Base-by-base conservation (phyloP, 2,888 invertebrate species). In the Diarsia rubi region DNA sequence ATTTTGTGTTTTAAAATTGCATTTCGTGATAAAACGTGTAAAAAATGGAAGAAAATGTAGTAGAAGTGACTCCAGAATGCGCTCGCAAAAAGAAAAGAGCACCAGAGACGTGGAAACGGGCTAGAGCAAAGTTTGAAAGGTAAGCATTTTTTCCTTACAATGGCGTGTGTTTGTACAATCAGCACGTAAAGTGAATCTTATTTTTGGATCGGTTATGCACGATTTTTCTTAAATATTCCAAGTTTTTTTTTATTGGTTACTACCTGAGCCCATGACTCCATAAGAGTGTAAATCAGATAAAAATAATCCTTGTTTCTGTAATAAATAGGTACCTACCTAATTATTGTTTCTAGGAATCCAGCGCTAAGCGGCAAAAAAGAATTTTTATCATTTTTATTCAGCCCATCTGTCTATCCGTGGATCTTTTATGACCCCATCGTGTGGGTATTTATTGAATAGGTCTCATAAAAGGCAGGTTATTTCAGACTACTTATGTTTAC, bases 181-280 rank as follows among this genome's bases (percentile, higher is more conserved):
- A 77, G 77, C 69, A 69, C 49, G 67, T 66, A 66, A 78, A 77
- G 47, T 65, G 27, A 67, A 71, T 71, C 67, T 65, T 76, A 57
- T 0, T 70, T 64, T 70, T 0, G 49, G 21, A 62, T 69, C 37
- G 37, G 37, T 37, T 37, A 37, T 0, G 49, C 63, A 42, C 42
- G 52, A 21, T 52, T 63, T 52, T 70, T 70, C 0, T 69, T 42
- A 8, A 47, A 47, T 42, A 37, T 54, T 5, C 2, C 66, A 66
- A 49, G 3, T n/a, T n/a, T 52, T 1, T 52, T 65, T 65, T 65
- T 49, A 65, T 65, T 65, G 49, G 0, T 64, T 45, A 63, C 63
- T 63, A 63, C 0, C 31, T 65, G 47, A 31, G 31, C 65, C 49
- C 65, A 1, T 65, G 49, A 65, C 65, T 63, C 49, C 44, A 0